Percentiles rank a stretch among this genome's conserved stretches.
phyloP scores from a whole-genome alignment of 2,888 invertebrate genomes.

The Acronicta psi region DNA sequence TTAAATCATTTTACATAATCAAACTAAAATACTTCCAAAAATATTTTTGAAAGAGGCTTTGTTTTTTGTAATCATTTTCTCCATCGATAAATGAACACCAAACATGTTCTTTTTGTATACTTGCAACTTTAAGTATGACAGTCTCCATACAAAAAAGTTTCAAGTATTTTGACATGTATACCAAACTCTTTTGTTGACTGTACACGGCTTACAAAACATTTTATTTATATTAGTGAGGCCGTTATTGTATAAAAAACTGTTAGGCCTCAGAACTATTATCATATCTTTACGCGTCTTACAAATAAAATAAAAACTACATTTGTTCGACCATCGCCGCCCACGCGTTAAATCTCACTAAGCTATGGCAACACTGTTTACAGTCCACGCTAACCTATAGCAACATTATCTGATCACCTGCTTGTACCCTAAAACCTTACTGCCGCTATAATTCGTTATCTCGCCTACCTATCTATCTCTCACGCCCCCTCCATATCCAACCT shows the following conservation, averaged over 20 bases:
- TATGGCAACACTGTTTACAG: conserved; percentile 80
- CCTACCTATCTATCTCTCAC: conserved; percentile 61
- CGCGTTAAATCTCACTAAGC: conserved; percentile 56
- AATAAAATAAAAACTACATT: conserved; percentile 5
- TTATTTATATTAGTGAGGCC: no score
- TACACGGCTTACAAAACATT: no score
- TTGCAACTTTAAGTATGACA: no score
- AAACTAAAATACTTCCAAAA: no score
- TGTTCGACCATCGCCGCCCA: conserved; percentile 34
- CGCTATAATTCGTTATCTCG: conserved; percentile 64
- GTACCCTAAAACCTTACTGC: conserved; percentile 64
- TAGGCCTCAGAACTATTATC: conserved; percentile 14
- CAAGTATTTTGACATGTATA: no score
- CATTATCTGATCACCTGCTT: conserved; percentile 65
- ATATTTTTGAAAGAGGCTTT: no score
- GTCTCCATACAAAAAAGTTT: no score
- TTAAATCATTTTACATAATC: no score
- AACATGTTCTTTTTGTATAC: no score
- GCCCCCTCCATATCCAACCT: conserved; percentile 49
- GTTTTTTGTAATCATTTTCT: no score
- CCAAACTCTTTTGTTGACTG: no score
- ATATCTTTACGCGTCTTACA: conserved; percentile 1
- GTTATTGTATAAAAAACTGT: conserved; percentile 2
- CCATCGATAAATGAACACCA: no score
- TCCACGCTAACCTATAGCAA: conserved; percentile 60